A percentile compares a stretch with the other conserved stretches of the same genome.
These are phyloP conservation scores for Aphidius ervi DNA, from an alignment of 1,140 invertebrate genomes.

Conservation along the genomic window DNA sequence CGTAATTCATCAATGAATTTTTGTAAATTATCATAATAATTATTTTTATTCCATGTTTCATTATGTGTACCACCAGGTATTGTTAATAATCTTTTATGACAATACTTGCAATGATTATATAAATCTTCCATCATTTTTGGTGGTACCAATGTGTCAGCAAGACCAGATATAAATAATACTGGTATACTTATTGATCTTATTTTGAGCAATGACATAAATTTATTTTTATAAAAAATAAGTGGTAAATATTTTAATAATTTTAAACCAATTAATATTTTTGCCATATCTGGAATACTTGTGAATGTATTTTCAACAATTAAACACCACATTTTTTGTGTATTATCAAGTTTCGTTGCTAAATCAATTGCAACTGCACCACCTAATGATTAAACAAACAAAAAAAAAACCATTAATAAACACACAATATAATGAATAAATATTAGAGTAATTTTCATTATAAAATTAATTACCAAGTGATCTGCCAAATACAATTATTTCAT, in stretches of 20 bases:
- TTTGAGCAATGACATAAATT: conserved; percentile 71
- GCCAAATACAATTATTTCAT: conserved; percentile 89
- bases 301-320: conserved; percentile 93
- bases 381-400: conserved; percentile 36
- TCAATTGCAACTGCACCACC: conserved; percentile 86
- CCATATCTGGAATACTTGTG: conserved; percentile 91
- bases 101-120: conserved; percentile 65
- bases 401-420: neutral
- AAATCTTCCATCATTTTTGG: conserved; percentile 80
- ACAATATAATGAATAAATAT: neutral
- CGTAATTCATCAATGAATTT: conserved; percentile 55
- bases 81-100: conserved; percentile 67
- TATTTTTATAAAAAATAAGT: conserved; percentile 76
- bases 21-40: conserved; percentile 60
- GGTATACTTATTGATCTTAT: conserved; percentile 64
- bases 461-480: conserved; percentile 71
- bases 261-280: conserved; percentile 68
- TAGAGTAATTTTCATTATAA: neutral
- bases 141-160: conserved; percentile 80
- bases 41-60: conserved; percentile 73
- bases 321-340: conserved; percentile 73
- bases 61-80: conserved; percentile 79
- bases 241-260: conserved; percentile 70
- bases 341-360: conserved; percentile 69
- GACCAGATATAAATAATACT: conserved; percentile 75